These are phyloP conservation scores for Delphinapterus leucas DNA, from an alignment of 2,113 vertebrate genomes.

Conservation along the genomic window DNA sequence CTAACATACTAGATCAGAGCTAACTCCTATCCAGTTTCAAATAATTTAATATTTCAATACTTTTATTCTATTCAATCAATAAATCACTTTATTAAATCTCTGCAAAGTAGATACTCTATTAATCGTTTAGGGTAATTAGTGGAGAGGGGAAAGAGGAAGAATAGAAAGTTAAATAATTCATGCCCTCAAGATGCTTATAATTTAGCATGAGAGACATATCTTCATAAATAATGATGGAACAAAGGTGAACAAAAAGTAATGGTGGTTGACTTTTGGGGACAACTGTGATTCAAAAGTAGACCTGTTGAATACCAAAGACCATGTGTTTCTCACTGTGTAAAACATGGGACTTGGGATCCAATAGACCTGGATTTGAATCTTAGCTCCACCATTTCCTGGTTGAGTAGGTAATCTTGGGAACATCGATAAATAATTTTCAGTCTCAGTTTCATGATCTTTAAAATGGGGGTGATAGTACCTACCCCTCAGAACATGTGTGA, in stretches of 20 bases:
- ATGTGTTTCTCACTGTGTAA: neutral
- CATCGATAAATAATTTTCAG: neutral
- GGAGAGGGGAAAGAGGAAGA: neutral
- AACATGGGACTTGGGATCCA: neutral
- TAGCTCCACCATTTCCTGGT: neutral
- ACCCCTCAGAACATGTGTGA: neutral
- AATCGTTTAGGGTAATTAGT: neutral
- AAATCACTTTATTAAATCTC: neutral
- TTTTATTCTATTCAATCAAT: neutral
- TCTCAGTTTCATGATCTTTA: slow-evolving; percentile 9
- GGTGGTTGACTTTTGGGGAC: neutral
- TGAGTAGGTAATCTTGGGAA: neutral
- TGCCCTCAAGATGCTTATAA: neutral
- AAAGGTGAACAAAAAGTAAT: neutral
- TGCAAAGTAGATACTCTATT: neutral
- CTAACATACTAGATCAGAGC: neutral
- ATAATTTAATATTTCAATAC: neutral
- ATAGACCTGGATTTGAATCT: neutral
- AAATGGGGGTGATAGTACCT: neutral
- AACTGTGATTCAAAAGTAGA: neutral
- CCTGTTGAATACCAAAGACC: neutral
- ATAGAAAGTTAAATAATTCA: neutral
- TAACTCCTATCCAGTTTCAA: neutral
- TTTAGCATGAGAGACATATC: neutral
- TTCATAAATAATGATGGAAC: neutral